Percentiles rank a stretch among this genome's conserved stretches.
phyloP scores from a whole-genome alignment of 1,140 invertebrate species.

The Musca vetustissima region DNA sequence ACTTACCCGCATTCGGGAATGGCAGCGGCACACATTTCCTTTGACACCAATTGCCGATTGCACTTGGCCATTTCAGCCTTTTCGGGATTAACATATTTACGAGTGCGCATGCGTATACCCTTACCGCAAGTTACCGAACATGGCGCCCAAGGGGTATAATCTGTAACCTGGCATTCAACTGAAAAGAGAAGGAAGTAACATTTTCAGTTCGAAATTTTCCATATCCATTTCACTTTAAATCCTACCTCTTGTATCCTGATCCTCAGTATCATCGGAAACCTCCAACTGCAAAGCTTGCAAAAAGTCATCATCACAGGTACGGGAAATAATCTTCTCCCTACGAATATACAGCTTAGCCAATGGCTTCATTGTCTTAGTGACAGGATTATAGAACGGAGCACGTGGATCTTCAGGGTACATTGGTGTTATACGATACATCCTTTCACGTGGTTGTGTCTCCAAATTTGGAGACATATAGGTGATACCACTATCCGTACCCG shows the following conservation, averaged over 20 bases:
- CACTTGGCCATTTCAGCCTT: slow-evolving; percentile 78
- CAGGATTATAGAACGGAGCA: slow-evolving; percentile 88
- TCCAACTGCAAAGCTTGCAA: slow-evolving; percentile 64
- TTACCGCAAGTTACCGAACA: slow-evolving; percentile 89
- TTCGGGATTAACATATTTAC: slow-evolving; percentile 74
- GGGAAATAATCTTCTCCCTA: slow-evolving; percentile 71
- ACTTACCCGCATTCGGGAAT: slow-evolving; percentile 69
- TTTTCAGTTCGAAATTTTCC: not conserved
- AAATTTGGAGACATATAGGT: slow-evolving; percentile 88
- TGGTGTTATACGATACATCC: slow-evolving; percentile 85
- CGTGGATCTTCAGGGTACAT: slow-evolving; percentile 83
- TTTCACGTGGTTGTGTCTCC: slow-evolving; percentile 83
- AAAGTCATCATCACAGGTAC: slow-evolving; percentile 70
- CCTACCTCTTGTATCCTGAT: slow-evolving; percentile 73
- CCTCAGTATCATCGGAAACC: slow-evolving; percentile 72
- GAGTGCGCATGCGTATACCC: slow-evolving; percentile 77
- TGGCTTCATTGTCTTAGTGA: slow-evolving; percentile 73
- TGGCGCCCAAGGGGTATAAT: slow-evolving; percentile 73
- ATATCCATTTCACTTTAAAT: not conserved
- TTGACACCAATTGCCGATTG: slow-evolving; percentile 77
- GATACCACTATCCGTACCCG: slow-evolving; percentile 91
- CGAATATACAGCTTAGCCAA: slow-evolving; percentile 75
- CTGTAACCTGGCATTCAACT: slow-evolving; percentile 78
- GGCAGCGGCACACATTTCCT: slow-evolving; percentile 83
- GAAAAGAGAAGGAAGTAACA: slow-evolving; percentile 29